Conservation (phyloP, 2,797 vertebrate species). For the Enteromius viviparus region DNA sequence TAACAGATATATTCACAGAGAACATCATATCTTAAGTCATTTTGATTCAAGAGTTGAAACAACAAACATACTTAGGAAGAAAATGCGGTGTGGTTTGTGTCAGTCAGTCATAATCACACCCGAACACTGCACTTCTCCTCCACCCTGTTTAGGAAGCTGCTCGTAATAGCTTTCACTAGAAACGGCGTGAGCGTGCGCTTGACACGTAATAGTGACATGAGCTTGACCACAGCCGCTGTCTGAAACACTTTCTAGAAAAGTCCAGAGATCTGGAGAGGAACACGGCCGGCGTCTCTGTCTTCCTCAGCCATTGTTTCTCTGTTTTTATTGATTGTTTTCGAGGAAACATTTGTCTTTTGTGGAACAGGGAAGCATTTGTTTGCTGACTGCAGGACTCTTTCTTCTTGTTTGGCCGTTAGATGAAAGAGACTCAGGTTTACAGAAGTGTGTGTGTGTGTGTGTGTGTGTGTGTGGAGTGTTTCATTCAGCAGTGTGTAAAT, state of each 20-base stretch:
- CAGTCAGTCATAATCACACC: constrained; percentile 39
- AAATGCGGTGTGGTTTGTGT: not conserved
- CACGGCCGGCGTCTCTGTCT: not conserved
- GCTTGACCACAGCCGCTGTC: not conserved
- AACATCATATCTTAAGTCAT: not conserved
- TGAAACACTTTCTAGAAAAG: not conserved
- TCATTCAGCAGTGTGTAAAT: not conserved
- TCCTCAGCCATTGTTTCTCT: constrained; percentile 13
- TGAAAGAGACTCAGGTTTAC: not conserved
- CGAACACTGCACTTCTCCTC: constrained; percentile 52
- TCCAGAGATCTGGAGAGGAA: not conserved
- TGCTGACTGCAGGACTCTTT: constrained; percentile 42
- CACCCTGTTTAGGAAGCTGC: constrained; percentile 63
- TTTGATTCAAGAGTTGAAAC: too few species aligned
- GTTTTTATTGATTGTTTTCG: constrained; percentile 21
- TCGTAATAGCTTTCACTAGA: constrained; percentile 31
- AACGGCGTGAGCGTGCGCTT: constrained; percentile 52
- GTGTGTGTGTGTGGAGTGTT: too few species aligned
- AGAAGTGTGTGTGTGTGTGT: not conserved
- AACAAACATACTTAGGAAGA: too few species aligned
- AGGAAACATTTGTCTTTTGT: not conserved
- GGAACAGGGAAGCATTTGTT: constrained; percentile 27
- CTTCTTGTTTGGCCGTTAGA: constrained; percentile 45
- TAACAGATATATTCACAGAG: not conserved
- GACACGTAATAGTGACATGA: not conserved